Evolutionary conservation across 2,797 vertebrate genomes (phyloP).

Genomic region (Gila robusta): DNA sequence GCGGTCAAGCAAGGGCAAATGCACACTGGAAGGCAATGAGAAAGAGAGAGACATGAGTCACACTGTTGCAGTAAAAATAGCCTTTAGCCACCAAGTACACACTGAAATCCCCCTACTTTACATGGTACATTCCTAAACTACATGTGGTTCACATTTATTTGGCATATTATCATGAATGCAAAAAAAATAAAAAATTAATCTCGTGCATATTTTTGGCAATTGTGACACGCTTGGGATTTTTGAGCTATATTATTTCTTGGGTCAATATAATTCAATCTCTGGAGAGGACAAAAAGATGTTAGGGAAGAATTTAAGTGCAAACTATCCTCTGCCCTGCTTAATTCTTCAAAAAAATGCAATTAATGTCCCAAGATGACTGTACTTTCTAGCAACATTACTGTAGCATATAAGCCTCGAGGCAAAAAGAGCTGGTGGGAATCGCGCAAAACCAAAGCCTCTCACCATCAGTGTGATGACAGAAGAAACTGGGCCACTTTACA

Average conservation of each 20-base stretch:
- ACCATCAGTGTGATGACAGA: slow-evolving; percentile 20
- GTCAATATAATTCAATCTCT: slow-evolving; percentile 43
- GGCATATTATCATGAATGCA: slow-evolving; percentile 25
- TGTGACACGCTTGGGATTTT: slow-evolving; percentile 30
- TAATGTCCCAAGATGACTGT: slow-evolving; percentile 39
- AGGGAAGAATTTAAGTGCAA: slow-evolving; percentile 41
- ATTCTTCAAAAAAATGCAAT: slow-evolving; percentile 46
- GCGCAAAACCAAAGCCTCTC: slow-evolving; percentile 32
- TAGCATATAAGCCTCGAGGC: slow-evolving; percentile 31
- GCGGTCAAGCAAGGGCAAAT: slow-evolving; percentile 95
- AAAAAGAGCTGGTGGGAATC: slow-evolving; percentile 14
- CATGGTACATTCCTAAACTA: slow-evolving; percentile 14
- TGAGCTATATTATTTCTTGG: slow-evolving; percentile 34
- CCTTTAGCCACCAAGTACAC: not conserved
- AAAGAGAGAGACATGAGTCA: slow-evolving; percentile 32
- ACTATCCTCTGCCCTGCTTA: slow-evolving; percentile 40
- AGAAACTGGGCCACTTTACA: slow-evolving; percentile 45
- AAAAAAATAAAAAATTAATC: not conserved
- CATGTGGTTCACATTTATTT: slow-evolving; percentile 36
- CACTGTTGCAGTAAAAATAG: slow-evolving; percentile 14
- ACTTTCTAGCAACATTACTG: slow-evolving; percentile 45
- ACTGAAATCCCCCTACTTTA: not conserved
- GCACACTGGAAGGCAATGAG: slow-evolving; percentile 81
- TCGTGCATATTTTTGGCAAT: slow-evolving; percentile 43
- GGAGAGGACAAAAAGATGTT: slow-evolving; percentile 32